Evolutionary conservation across 2,113 vertebrate genomes (phyloP), one percentile per base, ranked within the genome.

Genomic region (Ivindomyrus marchei): DNA sequence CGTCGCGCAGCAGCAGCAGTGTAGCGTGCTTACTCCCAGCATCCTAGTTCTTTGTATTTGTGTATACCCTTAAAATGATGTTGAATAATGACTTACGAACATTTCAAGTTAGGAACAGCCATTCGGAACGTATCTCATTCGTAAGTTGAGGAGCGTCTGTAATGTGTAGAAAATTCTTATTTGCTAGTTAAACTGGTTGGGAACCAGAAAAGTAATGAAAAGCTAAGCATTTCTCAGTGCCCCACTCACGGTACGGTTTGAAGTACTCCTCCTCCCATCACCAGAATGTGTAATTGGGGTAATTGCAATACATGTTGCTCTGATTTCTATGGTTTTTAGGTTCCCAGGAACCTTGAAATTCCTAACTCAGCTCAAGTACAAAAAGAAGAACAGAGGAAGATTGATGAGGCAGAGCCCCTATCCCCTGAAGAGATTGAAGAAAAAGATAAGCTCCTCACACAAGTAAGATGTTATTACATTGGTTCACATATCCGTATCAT

Each of bases 381-480:
- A 92, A 97, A 96, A 92, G 97, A 97, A 74, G 97, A 98, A 9
- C 97, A 98, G 90, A 95, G 94, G 92, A 98, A 97, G 93, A 97
- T 98, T 90, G 97, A 98, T 92, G 97, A 97, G 77, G 97, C 97
- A 0, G 96, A 96, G 93, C 95, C 97, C 92, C 95, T 97, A 58
- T 96, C 95, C 50, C 27, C 95, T n/a, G 96, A 97, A 85, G 97
- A 98, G 92, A 95, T 94, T 3, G 97, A 97, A 94, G 97, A 97
- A 92, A 98, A 97, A 86, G 97, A 98, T 91, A 97, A 96, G 90
- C 96, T 97, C 87, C 95, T 98, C 84, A 97, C 96, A 89, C 97
- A 97, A 94, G 97, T 97, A 93, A 0, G 74, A 80, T 17, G 74
- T 3, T 19, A 0, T 80, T 80, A 70, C n/a, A 13, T 31, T 66